These are phyloP conservation scores for Acleris holmiana DNA, from an alignment of 2,888 invertebrate genomes.

Conservation along the genomic window DNA sequence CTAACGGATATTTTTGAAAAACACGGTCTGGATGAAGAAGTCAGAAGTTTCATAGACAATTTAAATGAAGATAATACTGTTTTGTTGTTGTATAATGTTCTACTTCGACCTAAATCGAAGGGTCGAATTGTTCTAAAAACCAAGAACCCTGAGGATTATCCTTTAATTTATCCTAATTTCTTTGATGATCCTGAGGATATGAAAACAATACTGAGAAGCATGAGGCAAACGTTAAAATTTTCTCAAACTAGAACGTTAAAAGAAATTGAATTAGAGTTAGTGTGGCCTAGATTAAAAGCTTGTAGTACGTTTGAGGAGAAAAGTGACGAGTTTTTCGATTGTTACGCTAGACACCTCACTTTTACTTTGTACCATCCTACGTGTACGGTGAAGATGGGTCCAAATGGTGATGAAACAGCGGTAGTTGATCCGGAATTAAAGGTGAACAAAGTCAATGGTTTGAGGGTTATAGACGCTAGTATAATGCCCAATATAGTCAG, in stretches of 20 bases:
- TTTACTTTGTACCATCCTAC: slow-evolving; percentile 88
- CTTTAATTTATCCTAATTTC: slow-evolving; percentile 86
- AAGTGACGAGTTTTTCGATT: slow-evolving; percentile 58
- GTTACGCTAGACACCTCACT: slow-evolving; percentile 58
- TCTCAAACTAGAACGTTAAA: slow-evolving; percentile 59
- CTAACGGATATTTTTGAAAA: slow-evolving; percentile 53
- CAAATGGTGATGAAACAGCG: slow-evolving; percentile 63
- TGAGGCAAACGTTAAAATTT: slow-evolving; percentile 51
- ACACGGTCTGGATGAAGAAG: slow-evolving; percentile 55
- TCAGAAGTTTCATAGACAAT: slow-evolving; percentile 33
- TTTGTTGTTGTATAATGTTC: slow-evolving; percentile 79
- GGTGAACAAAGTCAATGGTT: slow-evolving; percentile 76
- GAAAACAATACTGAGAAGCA: slow-evolving; percentile 53
- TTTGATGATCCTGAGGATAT: slow-evolving; percentile 83
- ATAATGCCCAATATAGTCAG: slow-evolving; percentile 86
- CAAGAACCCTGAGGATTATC: slow-evolving; percentile 86
- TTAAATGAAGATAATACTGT: slow-evolving; percentile 56
- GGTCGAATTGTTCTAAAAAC: slow-evolving; percentile 88
- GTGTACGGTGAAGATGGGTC: slow-evolving; percentile 87
- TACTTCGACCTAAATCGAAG: slow-evolving; percentile 87
- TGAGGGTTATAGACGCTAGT: slow-evolving; percentile 87
- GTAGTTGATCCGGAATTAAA: slow-evolving; percentile 84
- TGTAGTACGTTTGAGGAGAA: slow-evolving; percentile 53
- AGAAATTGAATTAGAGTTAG: slow-evolving; percentile 52
- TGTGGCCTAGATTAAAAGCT: slow-evolving; percentile 61